Percentiles rank a stretch among this genome's conserved stretches.
These are phyloP conservation scores for Leptogaster cylindrica DNA, from an alignment of 2,888 invertebrate species.

Conservation along the genomic window DNA sequence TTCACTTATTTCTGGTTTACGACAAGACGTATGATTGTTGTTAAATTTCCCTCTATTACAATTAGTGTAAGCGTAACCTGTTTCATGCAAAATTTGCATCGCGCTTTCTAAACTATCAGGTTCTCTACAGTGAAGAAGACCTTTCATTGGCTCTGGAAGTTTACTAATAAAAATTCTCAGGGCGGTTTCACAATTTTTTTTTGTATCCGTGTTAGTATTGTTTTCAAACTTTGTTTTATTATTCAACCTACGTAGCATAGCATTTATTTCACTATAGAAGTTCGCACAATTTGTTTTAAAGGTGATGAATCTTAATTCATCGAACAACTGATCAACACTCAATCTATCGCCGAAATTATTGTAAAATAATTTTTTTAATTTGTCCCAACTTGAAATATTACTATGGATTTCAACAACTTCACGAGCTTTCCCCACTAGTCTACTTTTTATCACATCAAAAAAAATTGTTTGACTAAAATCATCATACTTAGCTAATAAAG, in stretches of 20 bases:
- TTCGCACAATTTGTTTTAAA: neutral
- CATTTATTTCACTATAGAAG: slow-evolving; percentile 10
- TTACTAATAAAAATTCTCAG: neutral
- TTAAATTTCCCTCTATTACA: neutral
- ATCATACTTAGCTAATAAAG: neutral
- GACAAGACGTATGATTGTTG: neutral
- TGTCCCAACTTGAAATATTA: neutral
- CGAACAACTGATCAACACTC: neutral
- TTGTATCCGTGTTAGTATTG: neutral
- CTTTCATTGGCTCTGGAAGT: slow-evolving; percentile 5
- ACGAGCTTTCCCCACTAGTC: neutral
- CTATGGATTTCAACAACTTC: neutral
- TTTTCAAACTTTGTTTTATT: slow-evolving; percentile 4
- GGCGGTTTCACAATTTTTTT: slow-evolving; percentile 1
- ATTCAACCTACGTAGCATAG: slow-evolving; percentile 3
- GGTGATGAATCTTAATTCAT: neutral
- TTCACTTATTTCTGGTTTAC: neutral
- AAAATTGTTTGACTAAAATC: neutral
- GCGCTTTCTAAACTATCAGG: slow-evolving; percentile 15
- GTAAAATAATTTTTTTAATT: neutral
- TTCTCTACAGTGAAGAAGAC: neutral
- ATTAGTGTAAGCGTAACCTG: neutral
- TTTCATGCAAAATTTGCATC: neutral
- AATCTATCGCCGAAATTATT: neutral
- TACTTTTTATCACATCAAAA: neutral